phyloP scores from a whole-genome alignment of 2,113 vertebrate genomes.

The Hippolais icterina region DNA sequence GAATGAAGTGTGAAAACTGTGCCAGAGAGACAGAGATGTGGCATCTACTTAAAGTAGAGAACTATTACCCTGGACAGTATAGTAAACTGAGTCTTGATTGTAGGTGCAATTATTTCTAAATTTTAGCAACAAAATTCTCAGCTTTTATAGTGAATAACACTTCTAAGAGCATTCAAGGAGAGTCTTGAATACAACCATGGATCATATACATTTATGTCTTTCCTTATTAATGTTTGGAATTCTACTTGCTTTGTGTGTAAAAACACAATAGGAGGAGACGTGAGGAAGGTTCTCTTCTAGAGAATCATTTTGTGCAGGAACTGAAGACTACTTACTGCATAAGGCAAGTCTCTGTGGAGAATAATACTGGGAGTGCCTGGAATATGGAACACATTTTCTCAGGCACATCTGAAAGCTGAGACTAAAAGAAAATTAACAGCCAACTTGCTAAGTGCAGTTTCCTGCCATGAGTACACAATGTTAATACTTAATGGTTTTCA shows the following conservation, averaged over 20 bases:
- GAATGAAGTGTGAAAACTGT: background rate
- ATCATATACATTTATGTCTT: background rate
- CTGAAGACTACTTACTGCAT: background rate
- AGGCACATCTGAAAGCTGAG: background rate
- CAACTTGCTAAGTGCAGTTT: background rate
- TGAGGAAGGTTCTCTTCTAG: background rate
- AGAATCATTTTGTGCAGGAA: background rate
- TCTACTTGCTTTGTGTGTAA: background rate
- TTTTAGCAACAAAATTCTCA: background rate
- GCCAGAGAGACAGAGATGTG: background rate
- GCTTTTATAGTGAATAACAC: background rate
- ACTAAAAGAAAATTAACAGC: background rate
- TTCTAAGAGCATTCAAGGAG: background rate
- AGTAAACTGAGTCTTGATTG: background rate
- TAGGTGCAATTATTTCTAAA: background rate
- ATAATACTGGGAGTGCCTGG: background rate
- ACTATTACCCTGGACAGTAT: background rate
- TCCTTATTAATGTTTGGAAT: background rate
- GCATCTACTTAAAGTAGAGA: background rate
- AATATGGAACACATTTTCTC: background rate
- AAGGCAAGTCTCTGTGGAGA: background rate
- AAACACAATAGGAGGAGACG: background rate
- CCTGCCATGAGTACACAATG: background rate
- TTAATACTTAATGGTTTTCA: background rate
- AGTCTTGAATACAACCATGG: accelerated